phyloP scores from a whole-genome alignment of 2,888 invertebrate species.

The Caenorhabditis drosophilae region DNA sequence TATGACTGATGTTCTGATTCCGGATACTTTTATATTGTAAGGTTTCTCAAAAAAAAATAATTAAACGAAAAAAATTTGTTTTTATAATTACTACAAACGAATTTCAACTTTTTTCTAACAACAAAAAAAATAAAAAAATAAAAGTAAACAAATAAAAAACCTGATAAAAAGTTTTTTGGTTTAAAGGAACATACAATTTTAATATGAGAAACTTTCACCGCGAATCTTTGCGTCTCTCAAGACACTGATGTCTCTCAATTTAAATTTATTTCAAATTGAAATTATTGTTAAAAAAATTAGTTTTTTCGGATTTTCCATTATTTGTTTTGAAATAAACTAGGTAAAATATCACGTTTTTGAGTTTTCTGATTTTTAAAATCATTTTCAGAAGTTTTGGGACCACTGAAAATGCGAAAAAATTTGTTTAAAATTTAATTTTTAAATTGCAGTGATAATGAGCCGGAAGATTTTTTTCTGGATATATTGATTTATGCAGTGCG shows the following conservation, averaged over 20 bases:
- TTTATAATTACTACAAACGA: neutral
- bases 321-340: neutral
- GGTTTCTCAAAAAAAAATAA: slow-evolving; percentile 6
- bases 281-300: neutral
- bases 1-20: slow-evolving; percentile 52
- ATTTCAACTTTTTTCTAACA: neutral
- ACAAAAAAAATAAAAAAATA: too few species aligned
- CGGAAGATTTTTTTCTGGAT: slow-evolving; percentile 51
- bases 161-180: neutral
- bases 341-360: too few species aligned
- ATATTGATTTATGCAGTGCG: slow-evolving; percentile 46
- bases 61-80: neutral
- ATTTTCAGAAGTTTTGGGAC: neutral
- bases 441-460: slow-evolving; percentile 50
- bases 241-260: too few species aligned
- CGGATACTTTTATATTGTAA: slow-evolving; percentile 51
- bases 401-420: too few species aligned
- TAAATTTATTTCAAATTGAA: too few species aligned
- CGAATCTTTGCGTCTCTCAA: too few species aligned
- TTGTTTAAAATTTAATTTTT: slow-evolving; percentile 9
- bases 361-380: neutral
- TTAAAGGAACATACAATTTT: neutral
- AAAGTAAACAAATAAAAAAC: neutral
- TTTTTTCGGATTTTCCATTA: neutral
- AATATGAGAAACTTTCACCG: too few species aligned